Conservation (phyloP, 2,113 vertebrate genomes). For the Blennius ocellaris region DNA sequence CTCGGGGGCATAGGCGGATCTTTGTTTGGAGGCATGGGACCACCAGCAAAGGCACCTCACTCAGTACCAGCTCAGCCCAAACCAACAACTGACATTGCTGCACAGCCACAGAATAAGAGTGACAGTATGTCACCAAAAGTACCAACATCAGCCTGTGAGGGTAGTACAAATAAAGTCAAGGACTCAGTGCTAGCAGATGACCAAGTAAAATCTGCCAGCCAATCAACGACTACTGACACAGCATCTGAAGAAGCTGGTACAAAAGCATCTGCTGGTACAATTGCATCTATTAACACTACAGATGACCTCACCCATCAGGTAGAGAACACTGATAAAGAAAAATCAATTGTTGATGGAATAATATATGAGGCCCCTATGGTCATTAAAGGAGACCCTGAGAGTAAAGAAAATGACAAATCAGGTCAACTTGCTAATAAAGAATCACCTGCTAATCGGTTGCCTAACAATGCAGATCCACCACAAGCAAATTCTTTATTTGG, state of each 20-base stretch:
- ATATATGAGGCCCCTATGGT: slow-evolving; percentile 61
- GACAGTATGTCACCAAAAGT: slow-evolving; percentile 39
- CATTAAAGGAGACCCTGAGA: slow-evolving; percentile 60
- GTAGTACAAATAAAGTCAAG: slow-evolving; percentile 1
- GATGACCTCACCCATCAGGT: slow-evolving; percentile 18
- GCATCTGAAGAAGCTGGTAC: slow-evolving; percentile 18
- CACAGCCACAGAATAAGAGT: slow-evolving; percentile 48
- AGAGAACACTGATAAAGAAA: slow-evolving; percentile 48
- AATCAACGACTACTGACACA: neutral
- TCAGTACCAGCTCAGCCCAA: slow-evolving; percentile 36
- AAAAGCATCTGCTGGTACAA: slow-evolving; percentile 15
- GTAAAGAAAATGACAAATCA: slow-evolving; percentile 53
- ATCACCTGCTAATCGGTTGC: slow-evolving; percentile 39
- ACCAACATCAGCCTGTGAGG: slow-evolving; percentile 11
- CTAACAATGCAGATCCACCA: slow-evolving; percentile 57
- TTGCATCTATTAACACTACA: slow-evolving; percentile 1
- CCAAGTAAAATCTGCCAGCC: slow-evolving; percentile 15
- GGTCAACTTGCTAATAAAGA: slow-evolving; percentile 18
- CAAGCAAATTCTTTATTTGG: slow-evolving; percentile 78
- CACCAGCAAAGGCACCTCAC: slow-evolving; percentile 59
- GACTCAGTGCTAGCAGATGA: slow-evolving; percentile 3
- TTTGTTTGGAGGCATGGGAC: slow-evolving; percentile 61
- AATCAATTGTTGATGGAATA: slow-evolving; percentile 38
- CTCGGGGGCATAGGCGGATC: slow-evolving; percentile 72
- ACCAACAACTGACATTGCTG: slow-evolving; percentile 8